Evolutionary conservation across 2,113 vertebrate species (phyloP), one percentile per base, ranked within the genome.

Genomic region (Colistium nudipinnis): DNA sequence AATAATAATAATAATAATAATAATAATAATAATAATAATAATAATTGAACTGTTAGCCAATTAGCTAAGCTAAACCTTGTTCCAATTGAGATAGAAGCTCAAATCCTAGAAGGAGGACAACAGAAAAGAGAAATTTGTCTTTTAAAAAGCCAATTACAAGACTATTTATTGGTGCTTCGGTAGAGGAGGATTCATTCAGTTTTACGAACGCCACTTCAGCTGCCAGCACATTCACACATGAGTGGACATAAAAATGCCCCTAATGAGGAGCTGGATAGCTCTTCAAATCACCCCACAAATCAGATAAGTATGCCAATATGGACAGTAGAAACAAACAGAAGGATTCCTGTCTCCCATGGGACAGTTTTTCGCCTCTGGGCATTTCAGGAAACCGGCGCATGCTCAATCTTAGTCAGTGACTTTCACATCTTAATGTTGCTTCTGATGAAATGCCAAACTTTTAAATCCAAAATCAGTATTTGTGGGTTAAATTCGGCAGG

Each of bases 231-330:
- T 80, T 75, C 52, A 76, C 72, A 74, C 66, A 72, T 54, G 49
- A 69, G 39, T 25, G 61, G 69, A 53, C 54, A 72, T 35, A 25
- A 70, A 82, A 52, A 75, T 57, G 24, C 16, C 69, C 20, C 39
- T 80, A 84, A 84, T 78, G 74, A 87, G 60, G 60, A 67, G 45
- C 48, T 30, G 41, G 24, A 25, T 76, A 41, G 60, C 80, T 55
- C 25, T 53, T 62, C 64, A 60, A 47, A 43, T 79, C 45, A 43
- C 45, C 27, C 56, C 36, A 38, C 55, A 70, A 76, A 79, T 82
- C 57, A 78, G 71, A 81, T 68, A 25, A 57, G 52, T 61, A 78
- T 83, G 71, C 59, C 86, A 84, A 84, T 78, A 62, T 44, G 52
- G 43, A 55, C 25, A 27, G 44, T 16, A 30, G 41, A 74, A 63